Evolutionary conservation across 2,888 invertebrate genomes (phyloP), one percentile per base, ranked within the genome.

Genomic region (Hedya salicella): DNA sequence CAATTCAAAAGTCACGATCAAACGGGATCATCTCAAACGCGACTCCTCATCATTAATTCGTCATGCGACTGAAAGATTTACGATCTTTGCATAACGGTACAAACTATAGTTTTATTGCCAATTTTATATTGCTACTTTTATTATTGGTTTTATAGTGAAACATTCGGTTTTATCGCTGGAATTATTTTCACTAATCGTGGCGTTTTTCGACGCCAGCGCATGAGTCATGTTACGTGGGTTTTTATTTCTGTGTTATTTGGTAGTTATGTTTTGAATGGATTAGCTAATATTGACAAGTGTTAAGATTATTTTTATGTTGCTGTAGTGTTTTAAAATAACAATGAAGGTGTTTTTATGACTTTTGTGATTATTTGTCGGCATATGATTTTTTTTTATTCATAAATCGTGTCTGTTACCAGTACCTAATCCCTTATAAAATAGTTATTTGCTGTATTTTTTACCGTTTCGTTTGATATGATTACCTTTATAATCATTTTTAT

Each of bases 41-140:
- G 13, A 36, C 2, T 9, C 36, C 36, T 14, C 14, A 14, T 44
- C 76, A 78, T 78, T 78, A 78, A 83, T 81, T 77, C 79, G 78
- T 82, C 82, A 81, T 75, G 54, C 50, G 42, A 25, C 64, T 68
- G 82, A 80, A 77, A 71, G 71, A 32, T 82, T 82, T 77, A 81
- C 72, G 77, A 74, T 63, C 53, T 49, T 67, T 69, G 68, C 48
- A 59, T 62, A 69, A 67, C 67, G 63, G 62, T 11, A 63, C 36
- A 9, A 9, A 48, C 48, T 32, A 49, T 53, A 54, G 54, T 67
- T 56, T 63, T 52, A 53, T 53, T 53, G 46, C 39, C 66, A 66
- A 54, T 48, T 56, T 30, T 39, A 49, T 48, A 21, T 64, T 50
- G 42, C 48, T 32, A 48, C 32, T 44, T 64, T 57, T 64, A 64